Evolutionary conservation across 2,113 vertebrate species (phyloP), one percentile per base, ranked within the genome.

Genomic region (Dicrurus megarhynchus): DNA sequence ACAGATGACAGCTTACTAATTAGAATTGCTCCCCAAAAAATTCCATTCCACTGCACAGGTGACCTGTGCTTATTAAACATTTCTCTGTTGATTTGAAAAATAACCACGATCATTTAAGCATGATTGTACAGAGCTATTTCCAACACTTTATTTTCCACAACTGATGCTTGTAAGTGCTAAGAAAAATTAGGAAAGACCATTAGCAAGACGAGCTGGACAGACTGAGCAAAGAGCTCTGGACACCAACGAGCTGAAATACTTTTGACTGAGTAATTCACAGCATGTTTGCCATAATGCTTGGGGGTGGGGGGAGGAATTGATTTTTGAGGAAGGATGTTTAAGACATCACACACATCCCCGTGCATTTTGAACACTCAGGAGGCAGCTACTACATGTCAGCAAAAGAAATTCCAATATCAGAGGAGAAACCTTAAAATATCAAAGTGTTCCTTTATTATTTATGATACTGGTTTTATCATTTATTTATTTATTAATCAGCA

Each of bases 11-110:
- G 17, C 55, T 69, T 78, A 55, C 57, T 95, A 93, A 91, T 92
- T 92, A 90, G 49, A 87, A 91, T 39, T 81, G 52, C 53, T 93
- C 44, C 44, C 39, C 1, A 5, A 81, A 85, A 81, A 91, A 88
- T 4, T 60, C 49, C 13, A 24, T 95, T 86, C 94, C 74, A 37
- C 53, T 70, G 78, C 73, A n/a, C 61, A 94, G 65, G 87, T 94
- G 82, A 90, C 86, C 64, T 76, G 32, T 28, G 79, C 59, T 76
- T 93, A 92, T 86, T 93, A 96, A 92, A 74, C 75, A 90, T 93
- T 96, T 74, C 88, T 78, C 46, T 87, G 56, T 42, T 94, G 68
- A 80, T 94, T 73, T 60, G 47, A 89, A 85, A 92, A 78, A 83
- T 60, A 93, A 14, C 57, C 21, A 49, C 10, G 8, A 49, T 44